These are phyloP conservation scores for Coregonus suidteri DNA, from an alignment of 2,797 vertebrate species.

Conservation along the genomic window DNA sequence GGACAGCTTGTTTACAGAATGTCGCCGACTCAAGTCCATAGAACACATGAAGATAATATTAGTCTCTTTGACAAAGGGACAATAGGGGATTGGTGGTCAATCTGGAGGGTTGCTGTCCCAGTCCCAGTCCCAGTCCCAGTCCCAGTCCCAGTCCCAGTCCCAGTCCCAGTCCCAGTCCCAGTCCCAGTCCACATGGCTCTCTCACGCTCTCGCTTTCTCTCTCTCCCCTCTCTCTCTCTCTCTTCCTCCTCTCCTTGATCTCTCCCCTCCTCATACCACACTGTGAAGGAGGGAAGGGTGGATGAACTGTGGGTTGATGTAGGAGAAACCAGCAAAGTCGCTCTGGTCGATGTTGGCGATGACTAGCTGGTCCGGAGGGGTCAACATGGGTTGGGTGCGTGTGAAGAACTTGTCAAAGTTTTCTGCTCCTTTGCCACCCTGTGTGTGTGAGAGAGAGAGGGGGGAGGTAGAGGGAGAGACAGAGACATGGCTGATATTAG, in stretches of 20 bases:
- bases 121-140: too few species aligned
- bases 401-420: constrained; percentile 99
- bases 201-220: too few species aligned
- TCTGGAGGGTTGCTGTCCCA: constrained; percentile 35
- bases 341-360: constrained; percentile 98
- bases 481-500: constrained; percentile 13
- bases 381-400: constrained; percentile 91
- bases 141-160: constrained; percentile 3
- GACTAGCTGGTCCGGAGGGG: constrained; percentile 95
- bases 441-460: constrained; percentile 25
- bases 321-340: constrained; percentile 97
- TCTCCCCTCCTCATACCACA: constrained; percentile 80
- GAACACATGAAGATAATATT: constrained; percentile 16
- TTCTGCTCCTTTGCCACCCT: constrained; percentile 96
- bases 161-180: constrained; percentile 28
- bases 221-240: background rate
- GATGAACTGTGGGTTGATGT: constrained; percentile 89
- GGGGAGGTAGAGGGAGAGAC: constrained; percentile 16
- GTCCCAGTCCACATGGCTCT: constrained; percentile 36
- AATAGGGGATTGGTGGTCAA: constrained; percentile 24
- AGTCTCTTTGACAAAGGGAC: constrained; percentile 44
- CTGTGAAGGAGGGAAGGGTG: constrained; percentile 84
- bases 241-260: background rate
- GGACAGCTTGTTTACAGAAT: constrained; percentile 43
- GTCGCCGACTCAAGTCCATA: constrained; percentile 25